A percentile compares a stretch with the other conserved stretches of the same genome.
phyloP scores from a whole-genome alignment of 2,113 vertebrate genomes.

The Oriolus oriolus region DNA sequence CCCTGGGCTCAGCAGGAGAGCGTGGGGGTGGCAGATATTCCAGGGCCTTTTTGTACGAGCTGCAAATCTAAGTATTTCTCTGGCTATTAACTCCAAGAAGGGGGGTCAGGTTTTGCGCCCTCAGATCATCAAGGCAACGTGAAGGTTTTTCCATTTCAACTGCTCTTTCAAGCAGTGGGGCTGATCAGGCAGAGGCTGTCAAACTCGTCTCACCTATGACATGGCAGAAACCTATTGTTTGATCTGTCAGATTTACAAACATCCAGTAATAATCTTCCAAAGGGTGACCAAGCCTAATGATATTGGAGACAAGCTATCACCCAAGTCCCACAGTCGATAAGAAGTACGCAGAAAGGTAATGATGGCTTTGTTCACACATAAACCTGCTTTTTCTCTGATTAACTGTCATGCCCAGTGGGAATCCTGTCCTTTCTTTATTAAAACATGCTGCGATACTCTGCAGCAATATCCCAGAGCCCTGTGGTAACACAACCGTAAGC shows the following conservation, averaged over 20 bases:
- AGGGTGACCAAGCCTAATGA: constrained; percentile 3
- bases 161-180: neutral
- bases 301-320: neutral
- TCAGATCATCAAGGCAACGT: neutral
- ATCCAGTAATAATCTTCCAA: neutral
- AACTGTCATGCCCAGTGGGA: constrained; percentile 57
- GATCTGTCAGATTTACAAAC: neutral
- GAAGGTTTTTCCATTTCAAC: neutral
- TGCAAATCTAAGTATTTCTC: neutral
- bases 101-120: neutral
- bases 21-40: neutral
- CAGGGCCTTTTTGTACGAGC: neutral
- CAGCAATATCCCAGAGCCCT: constrained; percentile 55
- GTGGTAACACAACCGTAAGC: constrained; percentile 45
- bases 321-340: neutral
- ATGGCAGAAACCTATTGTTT: neutral
- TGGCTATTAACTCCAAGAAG: neutral
- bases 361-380: constrained; percentile 58
- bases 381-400: constrained; percentile 58
- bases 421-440: constrained; percentile 59
- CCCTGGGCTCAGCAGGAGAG: neutral
- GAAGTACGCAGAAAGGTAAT: constrained; percentile 20
- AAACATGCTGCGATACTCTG: constrained; percentile 47
- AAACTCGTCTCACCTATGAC: neutral
- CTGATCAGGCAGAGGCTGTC: neutral